Evolutionary conservation across 2,888 invertebrate species (phyloP).

Genomic region (Mimas tiliae): DNA sequence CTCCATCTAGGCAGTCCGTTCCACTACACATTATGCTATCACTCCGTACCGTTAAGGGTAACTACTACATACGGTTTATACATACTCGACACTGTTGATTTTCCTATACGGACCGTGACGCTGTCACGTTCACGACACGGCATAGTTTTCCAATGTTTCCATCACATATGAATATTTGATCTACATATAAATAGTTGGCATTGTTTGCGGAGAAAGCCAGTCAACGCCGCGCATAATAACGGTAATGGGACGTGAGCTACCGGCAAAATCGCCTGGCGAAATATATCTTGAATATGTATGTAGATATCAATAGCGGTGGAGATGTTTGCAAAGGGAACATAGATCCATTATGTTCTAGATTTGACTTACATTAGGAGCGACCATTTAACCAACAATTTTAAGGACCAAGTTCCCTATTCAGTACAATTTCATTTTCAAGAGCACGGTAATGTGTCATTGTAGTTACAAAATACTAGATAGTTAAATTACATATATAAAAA

Average conservation of each 20-base stretch:
- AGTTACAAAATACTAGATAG: neutral
- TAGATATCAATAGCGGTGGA: neutral
- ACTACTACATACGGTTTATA: too few species aligned
- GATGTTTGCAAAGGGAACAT: too few species aligned
- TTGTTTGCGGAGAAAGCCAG: slow-evolving; percentile 63
- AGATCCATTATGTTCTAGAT: neutral
- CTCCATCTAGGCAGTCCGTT: too few species aligned
- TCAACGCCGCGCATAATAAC: slow-evolving; percentile 45
- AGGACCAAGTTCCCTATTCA: too few species aligned
- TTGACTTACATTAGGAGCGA: too few species aligned
- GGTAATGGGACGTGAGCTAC: slow-evolving; percentile 34
- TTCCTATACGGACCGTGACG: neutral
- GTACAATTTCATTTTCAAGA: too few species aligned
- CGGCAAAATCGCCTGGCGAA: slow-evolving; percentile 35
- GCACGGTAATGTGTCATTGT: neutral
- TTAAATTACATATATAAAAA: too few species aligned
- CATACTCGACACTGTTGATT: neutral
- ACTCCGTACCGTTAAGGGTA: too few species aligned
- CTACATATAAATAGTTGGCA: slow-evolving; percentile 26
- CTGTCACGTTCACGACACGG: slow-evolving; percentile 13
- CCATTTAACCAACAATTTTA: too few species aligned
- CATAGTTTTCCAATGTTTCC: slow-evolving; percentile 23
- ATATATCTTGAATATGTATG: neutral
- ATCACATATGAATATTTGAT: slow-evolving; percentile 21
- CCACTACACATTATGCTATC: too few species aligned